Evolutionary conservation across 2,113 vertebrate genomes (phyloP).

Genomic region (Kryptolebias marmoratus): DNA sequence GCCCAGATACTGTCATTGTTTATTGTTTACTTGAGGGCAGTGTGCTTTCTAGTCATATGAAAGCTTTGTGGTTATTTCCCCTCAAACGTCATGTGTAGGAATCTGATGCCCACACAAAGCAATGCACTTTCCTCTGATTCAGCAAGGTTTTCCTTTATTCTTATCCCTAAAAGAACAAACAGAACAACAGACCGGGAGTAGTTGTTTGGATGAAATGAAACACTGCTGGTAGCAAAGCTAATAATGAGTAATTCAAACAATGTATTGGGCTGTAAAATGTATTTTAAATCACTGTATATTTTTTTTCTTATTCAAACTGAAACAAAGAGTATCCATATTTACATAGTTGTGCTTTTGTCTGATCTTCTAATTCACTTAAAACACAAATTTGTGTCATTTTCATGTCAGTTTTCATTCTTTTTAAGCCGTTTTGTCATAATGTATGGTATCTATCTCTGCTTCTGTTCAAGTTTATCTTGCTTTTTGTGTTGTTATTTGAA

Average conservation of each 20-base stretch:
- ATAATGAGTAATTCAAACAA: background rate
- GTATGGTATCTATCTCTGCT: too few relatives aligned
- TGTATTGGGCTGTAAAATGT: too few relatives aligned
- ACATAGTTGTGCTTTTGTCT: too few relatives aligned
- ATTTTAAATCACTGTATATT: too few relatives aligned
- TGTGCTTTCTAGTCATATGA: constrained; percentile 30
- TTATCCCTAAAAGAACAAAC: constrained; percentile 9
- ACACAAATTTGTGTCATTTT: too few relatives aligned
- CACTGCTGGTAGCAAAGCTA: background rate
- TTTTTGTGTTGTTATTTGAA: too few relatives aligned
- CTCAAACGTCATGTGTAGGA: background rate
- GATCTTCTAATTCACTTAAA: too few relatives aligned
- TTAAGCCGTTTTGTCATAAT: too few relatives aligned
- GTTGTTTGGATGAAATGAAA: background rate
- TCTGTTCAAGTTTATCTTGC: too few relatives aligned
- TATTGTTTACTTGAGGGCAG: background rate
- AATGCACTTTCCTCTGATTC: constrained; percentile 3
- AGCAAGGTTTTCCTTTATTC: background rate
- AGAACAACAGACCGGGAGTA: background rate
- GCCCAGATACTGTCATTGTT: background rate
- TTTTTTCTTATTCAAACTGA: too few relatives aligned
- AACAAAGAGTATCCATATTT: too few relatives aligned
- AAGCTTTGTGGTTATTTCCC: constrained; percentile 17
- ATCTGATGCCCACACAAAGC: background rate
- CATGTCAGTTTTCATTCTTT: too few relatives aligned